Conservation (phyloP, 2,888 invertebrate species). For the Apocheima hispidaria region DNA sequence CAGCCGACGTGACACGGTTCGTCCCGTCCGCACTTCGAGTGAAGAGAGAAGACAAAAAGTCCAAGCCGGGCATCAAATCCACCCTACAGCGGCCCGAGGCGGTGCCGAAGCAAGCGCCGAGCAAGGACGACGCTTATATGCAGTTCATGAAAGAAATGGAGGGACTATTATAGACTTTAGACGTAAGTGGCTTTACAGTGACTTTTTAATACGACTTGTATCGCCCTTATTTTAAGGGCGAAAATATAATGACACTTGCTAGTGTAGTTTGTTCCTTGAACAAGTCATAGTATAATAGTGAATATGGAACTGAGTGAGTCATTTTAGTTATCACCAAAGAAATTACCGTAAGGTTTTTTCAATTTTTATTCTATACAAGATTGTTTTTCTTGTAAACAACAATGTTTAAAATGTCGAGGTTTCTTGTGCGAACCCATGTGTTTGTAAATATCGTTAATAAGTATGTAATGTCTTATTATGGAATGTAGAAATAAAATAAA, state of each 20-base stretch:
- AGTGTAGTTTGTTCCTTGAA: neutral
- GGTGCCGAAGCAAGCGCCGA: slow-evolving; percentile 84
- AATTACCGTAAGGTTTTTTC: neutral
- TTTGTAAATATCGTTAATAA: slow-evolving; percentile 34
- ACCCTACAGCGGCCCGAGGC: slow-evolving; percentile 84
- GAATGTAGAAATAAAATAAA: slow-evolving; percentile 11
- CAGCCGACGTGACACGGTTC: slow-evolving; percentile 97
- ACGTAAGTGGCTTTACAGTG: slow-evolving; percentile 8
- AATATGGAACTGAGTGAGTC: neutral
- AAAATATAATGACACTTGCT: neutral
- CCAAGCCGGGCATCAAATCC: slow-evolving; percentile 83
- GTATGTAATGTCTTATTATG: slow-evolving; percentile 15
- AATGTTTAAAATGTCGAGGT: neutral
- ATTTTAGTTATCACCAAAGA: neutral
- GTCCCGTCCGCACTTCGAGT: slow-evolving; percentile 97
- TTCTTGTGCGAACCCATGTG: slow-evolving; percentile 6
- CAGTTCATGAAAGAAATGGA: slow-evolving; percentile 99
- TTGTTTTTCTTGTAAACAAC: neutral
- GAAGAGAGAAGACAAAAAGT: slow-evolving; percentile 93
- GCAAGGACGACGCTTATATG: slow-evolving; percentile 99
- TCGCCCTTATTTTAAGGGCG: neutral
- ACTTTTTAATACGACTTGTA: neutral
- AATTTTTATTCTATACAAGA: neutral
- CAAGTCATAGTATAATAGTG: neutral
- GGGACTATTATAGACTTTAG: slow-evolving; percentile 89